Conservation (phyloP, 2,888 invertebrate genomes). For the Omphaloscelis lunosa region DNA sequence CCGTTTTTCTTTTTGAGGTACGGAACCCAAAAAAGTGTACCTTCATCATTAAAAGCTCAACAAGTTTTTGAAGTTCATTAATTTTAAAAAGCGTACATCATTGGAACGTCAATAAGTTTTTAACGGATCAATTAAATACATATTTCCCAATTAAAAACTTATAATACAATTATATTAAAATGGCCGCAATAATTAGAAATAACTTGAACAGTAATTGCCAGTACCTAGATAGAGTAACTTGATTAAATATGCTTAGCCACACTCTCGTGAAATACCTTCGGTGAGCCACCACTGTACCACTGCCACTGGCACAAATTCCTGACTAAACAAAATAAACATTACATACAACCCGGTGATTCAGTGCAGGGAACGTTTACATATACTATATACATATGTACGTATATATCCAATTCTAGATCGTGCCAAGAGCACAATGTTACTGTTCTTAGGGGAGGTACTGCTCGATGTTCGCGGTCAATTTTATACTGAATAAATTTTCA, state of each 20-base stretch:
- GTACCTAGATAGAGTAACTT: background rate
- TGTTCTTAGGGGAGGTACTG: no score
- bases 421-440: constrained; percentile 25
- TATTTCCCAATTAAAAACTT: no score
- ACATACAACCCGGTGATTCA: constrained; percentile 20
- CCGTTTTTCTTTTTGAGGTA: no score
- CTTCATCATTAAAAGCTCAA: no score
- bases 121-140: no score
- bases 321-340: constrained; percentile 15
- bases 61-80: no score
- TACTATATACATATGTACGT: background rate
- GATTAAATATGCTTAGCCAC: background rate
- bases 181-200: background rate
- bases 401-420: background rate
- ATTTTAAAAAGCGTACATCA: no score
- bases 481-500: no score
- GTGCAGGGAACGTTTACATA: constrained; percentile 6
- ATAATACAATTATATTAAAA: background rate
- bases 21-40: no score
- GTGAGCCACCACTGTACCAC: background rate
- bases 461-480: no score
- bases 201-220: background rate
- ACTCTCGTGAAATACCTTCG: background rate
- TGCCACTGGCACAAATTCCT: constrained; percentile 20
- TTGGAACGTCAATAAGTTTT: no score